Base-by-base conservation (phyloP, 2,113 vertebrate species). In the Ploceus nigricollis region DNA sequence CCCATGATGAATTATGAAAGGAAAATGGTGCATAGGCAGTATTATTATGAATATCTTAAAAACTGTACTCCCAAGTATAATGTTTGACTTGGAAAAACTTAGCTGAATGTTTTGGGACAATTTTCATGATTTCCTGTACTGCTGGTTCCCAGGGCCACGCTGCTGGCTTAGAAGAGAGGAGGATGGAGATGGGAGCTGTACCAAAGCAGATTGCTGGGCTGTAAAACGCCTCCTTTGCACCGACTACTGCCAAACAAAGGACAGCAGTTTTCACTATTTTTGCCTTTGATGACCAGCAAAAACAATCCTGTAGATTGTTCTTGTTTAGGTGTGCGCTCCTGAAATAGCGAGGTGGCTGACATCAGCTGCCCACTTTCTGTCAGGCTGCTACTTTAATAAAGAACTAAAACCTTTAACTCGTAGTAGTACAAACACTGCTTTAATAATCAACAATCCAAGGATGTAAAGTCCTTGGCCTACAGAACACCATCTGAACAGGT, bases 311-410 rank as follows among this genome's bases (percentile, higher is more conserved):
- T 27, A 12, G 48, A 12, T 35, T 58, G 42, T 8, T 57, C 40
- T 11, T 30, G 19, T n/a, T 54, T 2, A 63, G 35, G 31, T 11
- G 18, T 7, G 4, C 0, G 0, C 28, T 73, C 24, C 44, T n/a
- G 13, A 17, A 30, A 45, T 1, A 35, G 31, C 0, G 8, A 37
- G 16, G 33, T 47, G 53, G 44, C 35, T 56, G 68, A 68, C 23
- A 63, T 4, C 44, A 47, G 47, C 42, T 53, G 23, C 27, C 47
- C 4, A 1, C 39, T 61, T 53, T 15, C 27, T n/a, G 28, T 20
- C 39, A 58, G 60, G 23, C 14, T 51, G 56, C 39, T 56, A 44
- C 27, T 82, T 87, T 47, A 37, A 57, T 35, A 17, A 56, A 57
- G 50, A 81, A 37, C 56, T 54, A 58, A 68, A 81, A 28, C 1